Evolutionary conservation across 2,797 vertebrate genomes (phyloP), one percentile per base, ranked within the genome.

Genomic region (Gallinago solitaria): DNA sequence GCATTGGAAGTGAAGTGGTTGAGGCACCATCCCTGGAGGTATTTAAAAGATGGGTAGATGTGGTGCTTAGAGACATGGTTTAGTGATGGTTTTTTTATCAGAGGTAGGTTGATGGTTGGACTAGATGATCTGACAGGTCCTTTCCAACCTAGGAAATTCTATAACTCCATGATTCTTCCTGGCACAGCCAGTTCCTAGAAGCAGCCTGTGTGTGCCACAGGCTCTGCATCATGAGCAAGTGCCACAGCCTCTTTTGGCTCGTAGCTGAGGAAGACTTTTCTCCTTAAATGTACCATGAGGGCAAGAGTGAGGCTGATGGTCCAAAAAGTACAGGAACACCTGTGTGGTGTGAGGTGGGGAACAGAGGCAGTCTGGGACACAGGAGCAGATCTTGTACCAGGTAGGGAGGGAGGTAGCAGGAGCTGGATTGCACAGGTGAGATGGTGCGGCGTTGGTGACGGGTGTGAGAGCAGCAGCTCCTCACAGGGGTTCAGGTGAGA

Each of bases 401-500:
- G 16, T 47, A 59, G 12, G 32, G 20, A 54, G 9, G 28, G 27
- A 91, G 41, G 41, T 45, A 87, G 74, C 39, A 64, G 16, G 32
- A 60, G 60, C 35, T 53, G 10, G 21, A 9, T 13, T 69, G 32
- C 47, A 33, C 2, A 2, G 11, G 33, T 51, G 13, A 8, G 37
- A 17, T 37, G 23, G 7, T 9, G 5, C 3, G 45, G 65, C 16
- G 11, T 51, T 56, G 51, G 19, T 27, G 14, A 80, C 25, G 45
- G 9, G 57, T 32, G 9, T 37, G 61, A 65, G n/a, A 59, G 25
- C 19, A 53, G 19, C n/a, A 74, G 19, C 16, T 80, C 25, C 18
- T 80, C 13, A 1, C 6, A 16, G 9, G n/a, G 24, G 9, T 35
- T 68, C 30, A 39, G 39, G 27, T 0, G 0, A 68, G 70, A 84